Base-by-base conservation (phyloP, 1,140 invertebrate genomes). In the Rhopalosiphum padi region DNA sequence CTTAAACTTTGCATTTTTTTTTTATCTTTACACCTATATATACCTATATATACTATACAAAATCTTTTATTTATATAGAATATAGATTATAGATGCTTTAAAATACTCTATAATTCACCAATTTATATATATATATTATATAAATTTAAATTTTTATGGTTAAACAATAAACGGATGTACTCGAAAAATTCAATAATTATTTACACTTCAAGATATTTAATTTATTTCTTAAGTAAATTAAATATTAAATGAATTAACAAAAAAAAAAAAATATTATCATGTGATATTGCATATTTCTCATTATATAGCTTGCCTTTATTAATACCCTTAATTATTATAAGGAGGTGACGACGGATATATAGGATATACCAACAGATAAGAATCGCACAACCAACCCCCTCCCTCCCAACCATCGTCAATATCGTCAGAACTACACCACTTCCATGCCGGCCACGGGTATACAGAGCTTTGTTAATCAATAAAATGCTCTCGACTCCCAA, bases 401-500 rank as follows among this genome's bases (percentile, higher is more conserved):
- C 35, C 46, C 25, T n/a, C 83, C 15, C 77, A 55, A 85, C 43
- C 60, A 15, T 55, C 51, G 46, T 23, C 91, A 25, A 87, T 89
- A 89, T 89, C 88, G 88, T 85, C 35, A 46, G 53, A 53, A 51
- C 77, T 85, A 37, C 91, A 21, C 91, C 91, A 93, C 77, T 87
- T 83, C 77, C 91, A 93, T 43, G 35, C 68, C 85, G 7, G 48
- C 77, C 43, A 37, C 8, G 51, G 51, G 77, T 43, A 89, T 89
- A 55, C 91, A 48, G 91, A 93, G 91, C 91, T 93, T 93, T 93
- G 91, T 93, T 93, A 85, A 93, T 93, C 91, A 93, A 93, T 93
- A 94, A 90, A 94, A 82, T 94, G 77, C 90, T 91, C 89, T 90
- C 68, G 82, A 60, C 41, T 48, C 55, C 46, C 88, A 55, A 37